These are phyloP conservation scores for Argentina silus DNA, from an alignment of 2,797 vertebrate genomes.

Conservation along the genomic window DNA sequence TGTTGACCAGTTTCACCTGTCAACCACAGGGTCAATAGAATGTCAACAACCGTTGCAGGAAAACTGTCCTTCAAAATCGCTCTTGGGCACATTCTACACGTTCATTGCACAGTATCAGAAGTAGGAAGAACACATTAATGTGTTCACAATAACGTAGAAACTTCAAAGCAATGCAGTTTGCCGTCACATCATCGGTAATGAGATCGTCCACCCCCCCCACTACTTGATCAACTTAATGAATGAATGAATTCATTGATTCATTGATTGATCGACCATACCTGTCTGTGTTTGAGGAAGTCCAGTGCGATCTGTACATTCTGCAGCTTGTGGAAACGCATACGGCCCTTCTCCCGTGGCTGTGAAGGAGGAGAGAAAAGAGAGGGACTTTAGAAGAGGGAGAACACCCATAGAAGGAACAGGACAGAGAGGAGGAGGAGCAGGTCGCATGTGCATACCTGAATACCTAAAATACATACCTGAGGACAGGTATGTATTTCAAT, in stretches of 20 bases:
- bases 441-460: conserved; percentile 38
- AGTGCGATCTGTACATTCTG: conserved; percentile 97
- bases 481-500: conserved; percentile 5
- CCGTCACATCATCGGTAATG: too few relatives aligned
- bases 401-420: background rate
- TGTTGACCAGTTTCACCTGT: conserved; percentile 96
- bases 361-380: conserved; percentile 47
- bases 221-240: background rate
- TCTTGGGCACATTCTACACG: too few relatives aligned
- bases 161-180: background rate
- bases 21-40: background rate
- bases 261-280: conserved; percentile 74
- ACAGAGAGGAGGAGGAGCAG: conserved; percentile 17
- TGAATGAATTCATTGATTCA: background rate
- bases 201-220: too few relatives aligned
- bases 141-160: background rate
- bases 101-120: too few relatives aligned
- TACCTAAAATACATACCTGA: conserved; percentile 6
- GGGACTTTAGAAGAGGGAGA: conserved; percentile 24
- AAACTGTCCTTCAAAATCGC: background rate
- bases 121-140: too few relatives aligned
- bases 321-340: conserved; percentile 97
- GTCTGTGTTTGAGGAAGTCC: conserved; percentile 94
- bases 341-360: conserved; percentile 86
- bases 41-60: background rate